Evolutionary conservation across 2,113 vertebrate species (phyloP), one percentile per base, ranked within the genome.

Genomic region (Condylura cristata): DNA sequence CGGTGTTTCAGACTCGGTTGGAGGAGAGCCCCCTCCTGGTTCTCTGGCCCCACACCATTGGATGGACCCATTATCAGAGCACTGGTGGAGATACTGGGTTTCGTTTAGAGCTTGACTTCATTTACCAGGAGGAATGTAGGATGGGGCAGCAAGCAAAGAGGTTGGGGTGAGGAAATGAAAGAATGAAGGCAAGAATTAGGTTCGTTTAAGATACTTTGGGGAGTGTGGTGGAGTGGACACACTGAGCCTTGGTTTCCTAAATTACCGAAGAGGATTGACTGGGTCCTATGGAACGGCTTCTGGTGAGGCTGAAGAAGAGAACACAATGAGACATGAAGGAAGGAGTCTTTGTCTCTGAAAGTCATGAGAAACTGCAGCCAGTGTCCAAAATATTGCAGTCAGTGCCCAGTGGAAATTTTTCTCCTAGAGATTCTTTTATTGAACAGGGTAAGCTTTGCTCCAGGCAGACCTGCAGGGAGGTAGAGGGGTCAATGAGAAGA

Each of bases 401-500:
- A 61, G 61, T 17, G 5, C 53, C 41, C 34, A 6, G 2, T 68
- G 34, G 72, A 41, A 63, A 80, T 82, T 81, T 94, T 32, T 78
- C 44, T 53, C 12, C 41, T 1, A 32, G 11, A 70, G 58, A 37
- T 8, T 34, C 28, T 39, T 32, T 61, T 28, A 80, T 80, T 66
- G 53, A 34, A 48, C 48, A 71, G 83, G 39, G 56, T 18, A 65
- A 60, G 30, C 28, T 56, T 32, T 14, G 12, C 66, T 81, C n/a
- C 20, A 66, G 68, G 46, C 5, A 53, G 32, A 5, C 20, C 26
- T 44, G 17, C 24, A 93, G 61, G 79, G n/a, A 78, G 22, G 7
- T 41, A 32, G 51, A 53, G 28, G 41, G 83, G 46, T 81, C 66
- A 44, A 66, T 39, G 32, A 86, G 83, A 89, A 92, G 70, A 78